A percentile compares a stretch with the other conserved stretches of the same genome.
phyloP scores from a whole-genome alignment of 2,797 vertebrate species.

The Streptopelia turtur region DNA sequence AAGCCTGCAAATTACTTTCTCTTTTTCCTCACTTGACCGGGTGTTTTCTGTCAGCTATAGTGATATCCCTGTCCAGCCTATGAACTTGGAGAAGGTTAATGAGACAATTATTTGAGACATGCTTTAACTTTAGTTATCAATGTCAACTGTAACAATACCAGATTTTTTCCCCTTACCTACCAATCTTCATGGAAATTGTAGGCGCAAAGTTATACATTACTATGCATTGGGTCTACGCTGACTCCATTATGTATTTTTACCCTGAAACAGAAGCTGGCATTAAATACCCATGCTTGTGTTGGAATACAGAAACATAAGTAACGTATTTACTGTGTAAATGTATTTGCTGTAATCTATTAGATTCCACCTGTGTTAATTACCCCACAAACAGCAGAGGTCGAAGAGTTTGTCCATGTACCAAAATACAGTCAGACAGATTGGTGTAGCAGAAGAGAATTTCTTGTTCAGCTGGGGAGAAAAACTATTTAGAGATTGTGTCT shows the following conservation, averaged over 20 bases:
- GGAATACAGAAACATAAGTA: neutral
- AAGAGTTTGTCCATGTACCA: neutral
- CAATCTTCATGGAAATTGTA: neutral
- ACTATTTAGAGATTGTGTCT: neutral
- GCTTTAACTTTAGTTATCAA: neutral
- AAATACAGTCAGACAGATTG: neutral
- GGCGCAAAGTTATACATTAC: neutral
- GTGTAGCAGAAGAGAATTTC: neutral
- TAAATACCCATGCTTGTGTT: neutral
- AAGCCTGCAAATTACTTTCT: neutral
- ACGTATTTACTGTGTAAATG: neutral
- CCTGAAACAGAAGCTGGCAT: neutral
- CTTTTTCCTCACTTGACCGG: neutral
- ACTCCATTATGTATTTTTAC: neutral
- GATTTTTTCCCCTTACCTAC: neutral
- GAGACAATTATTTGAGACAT: neutral
- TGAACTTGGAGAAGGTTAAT: neutral
- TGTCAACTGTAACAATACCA: rapidly evolving
- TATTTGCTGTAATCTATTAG: neutral
- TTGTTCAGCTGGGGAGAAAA: neutral
- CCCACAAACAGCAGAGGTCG: neutral
- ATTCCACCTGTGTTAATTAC: neutral
- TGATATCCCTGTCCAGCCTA: neutral
- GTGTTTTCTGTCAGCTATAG: neutral
- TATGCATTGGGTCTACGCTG: neutral